Percentiles rank a stretch among this genome's conserved stretches.
phyloP scores from a whole-genome alignment of 2,113 vertebrate genomes.

The Hippocampus barbouri region DNA sequence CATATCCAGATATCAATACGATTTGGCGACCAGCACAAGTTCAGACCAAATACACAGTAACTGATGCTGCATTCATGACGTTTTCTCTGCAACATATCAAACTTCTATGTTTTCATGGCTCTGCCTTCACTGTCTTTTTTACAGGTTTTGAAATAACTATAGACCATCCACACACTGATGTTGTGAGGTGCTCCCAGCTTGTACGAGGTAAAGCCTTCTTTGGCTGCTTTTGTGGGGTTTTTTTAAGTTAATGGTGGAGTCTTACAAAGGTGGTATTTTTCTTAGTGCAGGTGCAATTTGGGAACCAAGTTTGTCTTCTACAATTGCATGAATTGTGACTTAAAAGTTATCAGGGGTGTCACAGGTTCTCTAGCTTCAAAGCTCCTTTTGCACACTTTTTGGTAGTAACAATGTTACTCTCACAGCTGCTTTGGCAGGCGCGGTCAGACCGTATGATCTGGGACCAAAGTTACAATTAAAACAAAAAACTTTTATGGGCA shows the following conservation, averaged over 20 bases:
- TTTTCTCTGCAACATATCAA: neutral
- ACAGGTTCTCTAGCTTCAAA: neutral
- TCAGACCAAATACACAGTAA: too few relatives aligned
- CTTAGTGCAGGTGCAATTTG: slow-evolving; percentile 5
- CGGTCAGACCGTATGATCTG: too few relatives aligned
- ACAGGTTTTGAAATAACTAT: slow-evolving; percentile 99
- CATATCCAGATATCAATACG: too few relatives aligned
- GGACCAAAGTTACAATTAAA: too few relatives aligned
- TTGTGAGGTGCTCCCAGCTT: slow-evolving; percentile 99
- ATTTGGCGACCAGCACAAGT: too few relatives aligned
- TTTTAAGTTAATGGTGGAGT: neutral
- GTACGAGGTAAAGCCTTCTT: slow-evolving; percentile 85
- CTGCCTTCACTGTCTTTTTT: slow-evolving; percentile 22
- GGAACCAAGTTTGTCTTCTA: neutral
- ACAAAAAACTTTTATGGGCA: neutral
- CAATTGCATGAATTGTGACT: neutral
- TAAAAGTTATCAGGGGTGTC: slow-evolving; percentile 1
- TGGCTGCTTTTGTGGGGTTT: neutral
- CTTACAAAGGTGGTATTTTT: neutral
- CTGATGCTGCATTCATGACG: too few relatives aligned
- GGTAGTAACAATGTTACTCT: neutral
- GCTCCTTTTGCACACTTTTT: neutral
- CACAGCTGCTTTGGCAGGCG: neutral
- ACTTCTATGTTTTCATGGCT: neutral
- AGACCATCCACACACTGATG: slow-evolving; percentile 99